Evolutionary conservation across 2,113 vertebrate genomes (phyloP).

Genomic region (Conger conger): DNA sequence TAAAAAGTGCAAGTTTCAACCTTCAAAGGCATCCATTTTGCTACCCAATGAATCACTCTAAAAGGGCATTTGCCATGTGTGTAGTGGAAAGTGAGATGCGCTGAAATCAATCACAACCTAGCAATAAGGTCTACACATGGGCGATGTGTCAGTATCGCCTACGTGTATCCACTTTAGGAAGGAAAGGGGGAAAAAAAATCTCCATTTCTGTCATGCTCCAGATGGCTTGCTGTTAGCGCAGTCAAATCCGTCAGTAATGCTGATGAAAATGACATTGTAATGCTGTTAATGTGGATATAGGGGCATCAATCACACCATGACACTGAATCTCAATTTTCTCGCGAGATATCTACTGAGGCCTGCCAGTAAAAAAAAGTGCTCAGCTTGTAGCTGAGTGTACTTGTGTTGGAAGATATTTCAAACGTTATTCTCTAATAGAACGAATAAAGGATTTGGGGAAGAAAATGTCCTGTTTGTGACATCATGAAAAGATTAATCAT

Average conservation of each 20-base stretch:
- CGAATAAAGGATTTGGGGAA: neutral
- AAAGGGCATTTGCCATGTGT: neutral
- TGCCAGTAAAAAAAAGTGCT: neutral
- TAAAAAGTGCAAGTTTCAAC: neutral
- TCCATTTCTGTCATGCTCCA: neutral
- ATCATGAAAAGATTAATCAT: no score
- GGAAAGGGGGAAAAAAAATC: neutral
- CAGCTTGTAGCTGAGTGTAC: neutral
- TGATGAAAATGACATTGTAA: neutral
- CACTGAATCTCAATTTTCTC: neutral
- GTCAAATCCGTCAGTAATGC: neutral
- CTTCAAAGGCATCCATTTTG: neutral
- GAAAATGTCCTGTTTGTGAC: no score
- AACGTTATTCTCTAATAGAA: neutral
- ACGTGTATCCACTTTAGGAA: neutral
- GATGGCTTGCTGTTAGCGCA: neutral
- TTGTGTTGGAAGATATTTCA: neutral
- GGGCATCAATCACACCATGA: constrained; percentile 3
- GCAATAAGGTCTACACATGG: constrained; percentile 13
- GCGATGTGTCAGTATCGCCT: neutral
- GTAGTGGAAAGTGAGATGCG: neutral
- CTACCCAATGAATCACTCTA: neutral
- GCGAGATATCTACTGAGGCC: neutral
- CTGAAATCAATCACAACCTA: neutral
- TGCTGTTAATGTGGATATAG: neutral